These are phyloP conservation scores for Onychomys arenicola DNA, from an alignment of 2,797 vertebrate species.

Conservation along the genomic window DNA sequence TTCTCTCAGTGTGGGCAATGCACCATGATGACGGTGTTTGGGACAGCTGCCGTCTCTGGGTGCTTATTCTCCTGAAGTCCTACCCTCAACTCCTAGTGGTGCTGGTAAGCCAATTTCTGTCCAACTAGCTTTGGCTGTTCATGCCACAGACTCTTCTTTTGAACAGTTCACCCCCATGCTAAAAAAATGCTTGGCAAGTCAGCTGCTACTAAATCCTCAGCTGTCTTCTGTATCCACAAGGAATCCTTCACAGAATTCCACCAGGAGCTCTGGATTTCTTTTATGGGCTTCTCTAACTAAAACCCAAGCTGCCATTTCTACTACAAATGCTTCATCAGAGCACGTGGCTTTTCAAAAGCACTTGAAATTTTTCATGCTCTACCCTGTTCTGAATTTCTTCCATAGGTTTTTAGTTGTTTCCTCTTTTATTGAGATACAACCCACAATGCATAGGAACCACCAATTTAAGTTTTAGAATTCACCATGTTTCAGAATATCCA, in stretches of 20 bases:
- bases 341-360: background rate
- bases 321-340: background rate
- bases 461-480: constrained; percentile 27
- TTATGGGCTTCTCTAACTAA: constrained; percentile 20
- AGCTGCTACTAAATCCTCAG: constrained; percentile 39
- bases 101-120: background rate
- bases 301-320: constrained; percentile 27
- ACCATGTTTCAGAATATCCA: constrained; percentile 17
- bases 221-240: constrained; percentile 31
- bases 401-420: constrained; percentile 35
- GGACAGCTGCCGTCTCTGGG: background rate
- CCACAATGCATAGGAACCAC: constrained; percentile 13
- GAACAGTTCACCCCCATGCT: background rate
- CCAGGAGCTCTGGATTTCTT: constrained; percentile 40
- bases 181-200: constrained; percentile 4
- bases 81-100: background rate
- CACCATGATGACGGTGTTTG: background rate
- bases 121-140: background rate
- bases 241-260: constrained; percentile 17
- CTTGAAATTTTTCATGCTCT: constrained; percentile 40
- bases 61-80: background rate
- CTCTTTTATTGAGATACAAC: constrained; percentile 16
- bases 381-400: background rate
- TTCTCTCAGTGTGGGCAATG: background rate
- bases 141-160: background rate